A percentile compares a stretch with the other conserved stretches of the same genome.
phyloP scores from a whole-genome alignment of 64 coral and sea anemone genomes.

The Dendrophyllia cribrosa region DNA sequence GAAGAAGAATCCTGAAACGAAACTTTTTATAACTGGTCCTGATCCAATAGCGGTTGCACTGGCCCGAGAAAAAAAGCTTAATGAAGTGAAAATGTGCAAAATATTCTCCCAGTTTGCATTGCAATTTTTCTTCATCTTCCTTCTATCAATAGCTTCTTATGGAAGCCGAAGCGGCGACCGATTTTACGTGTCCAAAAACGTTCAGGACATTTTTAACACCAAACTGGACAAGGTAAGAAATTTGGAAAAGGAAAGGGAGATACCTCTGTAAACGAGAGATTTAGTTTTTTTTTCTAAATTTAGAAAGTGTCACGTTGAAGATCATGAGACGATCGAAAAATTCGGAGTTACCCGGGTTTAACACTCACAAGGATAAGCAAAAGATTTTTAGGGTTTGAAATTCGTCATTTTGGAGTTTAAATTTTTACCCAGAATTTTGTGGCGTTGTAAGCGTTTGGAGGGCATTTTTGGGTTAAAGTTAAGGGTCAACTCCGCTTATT shows the following conservation, averaged over 20 bases:
- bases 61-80: not conserved
- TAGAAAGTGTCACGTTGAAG: too few relatives aligned
- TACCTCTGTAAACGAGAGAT: too few relatives aligned
- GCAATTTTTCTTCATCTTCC: not conserved
- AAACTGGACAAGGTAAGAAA: slow-evolving; percentile 16
- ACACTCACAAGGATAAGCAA: too few relatives aligned
- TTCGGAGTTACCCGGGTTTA: too few relatives aligned
- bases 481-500: too few relatives aligned
- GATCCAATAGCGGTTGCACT: not conserved
- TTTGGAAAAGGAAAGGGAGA: not conserved
- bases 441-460: too few relatives aligned
- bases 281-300: too few relatives aligned
- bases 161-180: not conserved
- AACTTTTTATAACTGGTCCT: not conserved
- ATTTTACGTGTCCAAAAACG: slow-evolving; percentile 4
- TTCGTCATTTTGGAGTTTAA: too few relatives aligned
- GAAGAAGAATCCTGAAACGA: not conserved
- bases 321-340: too few relatives aligned
- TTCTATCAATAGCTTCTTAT: not conserved
- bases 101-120: slow-evolving; percentile 2
- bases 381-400: too few relatives aligned
- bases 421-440: too few relatives aligned
- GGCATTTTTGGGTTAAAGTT: too few relatives aligned
- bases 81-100: slow-evolving; percentile 5
- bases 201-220: slow-evolving; percentile 9